A percentile compares a stretch with the other conserved stretches of the same genome.
Evolutionary conservation across 2,888 invertebrate species (phyloP).

Genomic region (Vannuccia rotundouncinata): DNA sequence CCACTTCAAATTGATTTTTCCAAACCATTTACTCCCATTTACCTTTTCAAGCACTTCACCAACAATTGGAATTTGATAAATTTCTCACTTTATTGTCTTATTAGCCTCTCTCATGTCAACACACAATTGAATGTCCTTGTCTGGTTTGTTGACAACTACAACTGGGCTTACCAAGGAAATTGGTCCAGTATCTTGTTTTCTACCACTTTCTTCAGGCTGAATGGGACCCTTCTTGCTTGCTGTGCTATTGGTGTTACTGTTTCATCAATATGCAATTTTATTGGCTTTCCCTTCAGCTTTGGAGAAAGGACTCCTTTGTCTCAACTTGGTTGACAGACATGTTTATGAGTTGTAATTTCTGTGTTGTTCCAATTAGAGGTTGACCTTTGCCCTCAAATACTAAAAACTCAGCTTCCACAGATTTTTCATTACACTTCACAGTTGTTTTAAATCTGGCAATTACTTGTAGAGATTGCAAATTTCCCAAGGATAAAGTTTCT

Average conservation of each 20-base stretch:
- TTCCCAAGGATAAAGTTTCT: not conserved
- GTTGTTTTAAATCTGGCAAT: conserved; percentile 7
- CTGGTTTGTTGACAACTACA: conserved; percentile 2
- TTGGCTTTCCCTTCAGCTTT: conserved; percentile 12
- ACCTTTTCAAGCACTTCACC: conserved; percentile 22
- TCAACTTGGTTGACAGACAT: conserved; percentile 18
- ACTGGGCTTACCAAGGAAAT: conserved; percentile 12
- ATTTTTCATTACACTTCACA: not conserved
- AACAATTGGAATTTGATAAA: not conserved
- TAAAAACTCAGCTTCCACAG: conserved; percentile 28
- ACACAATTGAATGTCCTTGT: conserved; percentile 6
- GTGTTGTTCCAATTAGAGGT: not conserved
- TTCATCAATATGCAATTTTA: conserved; percentile 14
- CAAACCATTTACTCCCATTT: conserved; percentile 1
- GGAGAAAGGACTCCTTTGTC: not conserved
- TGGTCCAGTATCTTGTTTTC: not conserved
- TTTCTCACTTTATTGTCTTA: not conserved
- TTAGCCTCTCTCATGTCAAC: conserved; percentile 7
- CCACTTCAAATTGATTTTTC: conserved; percentile 42
- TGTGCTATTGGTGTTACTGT: conserved; percentile 9
- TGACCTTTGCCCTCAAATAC: conserved; percentile 8
- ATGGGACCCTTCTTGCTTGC: conserved; percentile 12
- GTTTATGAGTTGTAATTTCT: not conserved
- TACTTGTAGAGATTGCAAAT: conserved; percentile 12
- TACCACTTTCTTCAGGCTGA: not conserved